Base-by-base conservation (phyloP, 2,888 invertebrate genomes). In the Vannuccia rotundouncinata region DNA sequence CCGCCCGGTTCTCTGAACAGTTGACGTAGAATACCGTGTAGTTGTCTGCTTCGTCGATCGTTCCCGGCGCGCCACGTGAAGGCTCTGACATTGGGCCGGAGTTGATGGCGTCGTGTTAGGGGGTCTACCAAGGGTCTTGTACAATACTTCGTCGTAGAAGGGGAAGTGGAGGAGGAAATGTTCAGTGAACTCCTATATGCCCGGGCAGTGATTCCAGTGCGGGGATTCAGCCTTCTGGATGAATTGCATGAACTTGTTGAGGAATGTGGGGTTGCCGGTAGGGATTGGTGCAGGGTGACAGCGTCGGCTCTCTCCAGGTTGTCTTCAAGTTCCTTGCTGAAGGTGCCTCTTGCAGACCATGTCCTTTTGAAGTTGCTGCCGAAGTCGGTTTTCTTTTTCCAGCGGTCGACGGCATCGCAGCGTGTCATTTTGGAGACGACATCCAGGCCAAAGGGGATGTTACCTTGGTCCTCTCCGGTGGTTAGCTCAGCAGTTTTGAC, bases 11-110 rank as follows among this genome's bases (percentile, higher is more conserved):
- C 66, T 66, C 25, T 66, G 66, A 66, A 5, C 66, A 17, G 66
- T 22, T 17, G 66, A n/a, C 22, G 66, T 66, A 22, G 25, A 66
- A 66, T n/a, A 66, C 66, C 66, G 66, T 66, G 25, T 5, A 66
- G 66, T 66, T 66, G 66, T 22, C 66, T 22, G 25, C 66, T 66
- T 66, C 66, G 66, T 66, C 66, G 66, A 22, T 66, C 66, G 66
- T 66, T 66, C 66, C 66, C 66, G 66, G 66, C 66, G 66, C 66
- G 66, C 66, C 66, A 66, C 66, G 66, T 22, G 66, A 66, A 66
- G 66, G 66, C 66, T 5, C 66, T 66, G 66, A 22, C 66, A 66
- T 66, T 66, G 66, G 66, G 66, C 22, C 66, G 66, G 66, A 5
- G 25, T 5, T 5, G 10, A 2, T 66, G 66, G 66, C 25, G 45